A percentile compares a stretch with the other conserved stretches of the same genome.
Evolutionary conservation across 2,113 vertebrate genomes (phyloP).

Genomic region (Elephantulus edwardii): DNA sequence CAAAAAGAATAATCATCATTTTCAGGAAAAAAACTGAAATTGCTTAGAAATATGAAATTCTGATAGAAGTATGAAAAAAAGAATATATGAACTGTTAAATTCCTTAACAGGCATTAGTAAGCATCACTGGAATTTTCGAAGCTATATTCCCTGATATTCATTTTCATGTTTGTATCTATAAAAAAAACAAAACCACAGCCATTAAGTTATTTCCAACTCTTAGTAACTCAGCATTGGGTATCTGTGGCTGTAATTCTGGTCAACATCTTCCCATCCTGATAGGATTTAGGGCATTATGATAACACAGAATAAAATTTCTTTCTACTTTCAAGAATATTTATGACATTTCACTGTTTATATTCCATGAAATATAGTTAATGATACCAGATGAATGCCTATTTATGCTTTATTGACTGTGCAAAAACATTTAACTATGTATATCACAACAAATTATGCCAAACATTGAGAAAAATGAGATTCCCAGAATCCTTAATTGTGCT

Average conservation of each 20-base stretch:
- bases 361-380: no score
- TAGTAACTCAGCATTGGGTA: no score
- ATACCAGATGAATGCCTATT: no score
- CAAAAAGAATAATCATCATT: background rate
- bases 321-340: background rate
- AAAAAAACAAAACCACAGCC: background rate
- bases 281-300: background rate
- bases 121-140: background rate
- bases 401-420: no score
- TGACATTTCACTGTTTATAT: background rate
- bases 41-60: background rate
- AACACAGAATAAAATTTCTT: background rate
- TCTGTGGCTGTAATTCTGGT: no score
- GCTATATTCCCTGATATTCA: background rate
- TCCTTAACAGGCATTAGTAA: slow-evolving; percentile 11
- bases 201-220: no score
- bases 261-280: background rate
- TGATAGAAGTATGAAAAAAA: background rate
- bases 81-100: background rate
- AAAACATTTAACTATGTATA: no score
- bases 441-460: no score
- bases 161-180: background rate
- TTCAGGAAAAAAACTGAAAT: background rate
- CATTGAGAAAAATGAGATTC: no score
- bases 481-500: no score